These are phyloP conservation scores for Podarcis muralis DNA, from an alignment of 2,113 vertebrate genomes.

Conservation along the genomic window DNA sequence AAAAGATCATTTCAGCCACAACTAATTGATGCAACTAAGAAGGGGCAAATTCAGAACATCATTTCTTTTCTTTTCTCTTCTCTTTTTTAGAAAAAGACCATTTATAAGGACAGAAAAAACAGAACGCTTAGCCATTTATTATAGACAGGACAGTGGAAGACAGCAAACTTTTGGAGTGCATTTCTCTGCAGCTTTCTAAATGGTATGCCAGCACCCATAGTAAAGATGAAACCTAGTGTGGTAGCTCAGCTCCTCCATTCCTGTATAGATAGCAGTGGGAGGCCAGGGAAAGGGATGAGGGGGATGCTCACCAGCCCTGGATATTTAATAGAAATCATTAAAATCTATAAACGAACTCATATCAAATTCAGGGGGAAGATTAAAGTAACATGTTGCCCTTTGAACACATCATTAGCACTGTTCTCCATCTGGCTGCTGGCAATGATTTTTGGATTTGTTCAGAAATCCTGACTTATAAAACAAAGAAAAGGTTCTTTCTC, in stretches of 20 bases:
- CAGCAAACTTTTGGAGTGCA: neutral
- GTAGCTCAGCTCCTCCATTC: neutral
- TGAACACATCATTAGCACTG: constrained; percentile 74
- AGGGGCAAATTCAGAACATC: neutral
- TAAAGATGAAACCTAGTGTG: constrained; percentile 38
- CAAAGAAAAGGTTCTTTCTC: constrained; percentile 66
- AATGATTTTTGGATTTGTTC: constrained; percentile 62
- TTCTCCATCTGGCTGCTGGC: constrained; percentile 71
- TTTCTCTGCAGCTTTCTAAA: neutral
- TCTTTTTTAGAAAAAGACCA: too few relatives aligned
- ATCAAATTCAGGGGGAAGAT: constrained; percentile 50
- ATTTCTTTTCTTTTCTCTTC: too few relatives aligned
- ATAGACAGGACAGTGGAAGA: neutral
- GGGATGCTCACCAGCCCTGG: constrained; percentile 48
- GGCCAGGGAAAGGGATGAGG: constrained; percentile 32
- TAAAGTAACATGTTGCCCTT: constrained; percentile 68
- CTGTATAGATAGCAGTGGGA: neutral
- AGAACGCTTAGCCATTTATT: neutral
- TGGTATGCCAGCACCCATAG: constrained; percentile 15
- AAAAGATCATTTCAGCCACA: neutral
- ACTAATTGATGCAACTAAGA: neutral
- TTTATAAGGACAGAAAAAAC: neutral
- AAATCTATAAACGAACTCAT: constrained; percentile 63
- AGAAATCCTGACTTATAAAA: constrained; percentile 69
- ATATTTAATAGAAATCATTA: constrained; percentile 68